These are phyloP conservation scores for Caloenas nicobarica DNA, from an alignment of 2,113 vertebrate genomes.

Conservation along the genomic window DNA sequence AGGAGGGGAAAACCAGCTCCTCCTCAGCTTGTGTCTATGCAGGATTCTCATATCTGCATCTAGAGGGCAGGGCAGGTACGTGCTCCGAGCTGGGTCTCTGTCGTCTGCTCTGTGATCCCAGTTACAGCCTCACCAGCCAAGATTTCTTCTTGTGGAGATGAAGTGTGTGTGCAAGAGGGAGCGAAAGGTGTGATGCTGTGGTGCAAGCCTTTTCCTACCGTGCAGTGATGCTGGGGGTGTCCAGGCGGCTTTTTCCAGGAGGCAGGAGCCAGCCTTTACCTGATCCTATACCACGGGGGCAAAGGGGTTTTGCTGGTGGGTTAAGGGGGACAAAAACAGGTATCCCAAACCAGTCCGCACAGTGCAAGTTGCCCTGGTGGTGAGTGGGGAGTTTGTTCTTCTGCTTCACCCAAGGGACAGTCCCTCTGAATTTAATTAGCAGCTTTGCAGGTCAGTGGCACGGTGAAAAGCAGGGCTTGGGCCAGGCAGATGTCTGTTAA, in stretches of 20 bases:
- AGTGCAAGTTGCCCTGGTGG: not conserved
- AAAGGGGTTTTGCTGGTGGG: not conserved
- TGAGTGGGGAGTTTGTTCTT: not conserved
- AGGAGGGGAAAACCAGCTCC: not conserved
- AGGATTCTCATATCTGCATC: not conserved
- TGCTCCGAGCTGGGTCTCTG: not conserved
- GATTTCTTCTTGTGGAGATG: not conserved
- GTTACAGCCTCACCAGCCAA: not conserved
- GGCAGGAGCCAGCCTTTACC: not conserved
- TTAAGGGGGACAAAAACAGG: not conserved
- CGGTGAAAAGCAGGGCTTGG: not conserved
- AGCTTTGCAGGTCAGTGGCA: not conserved
- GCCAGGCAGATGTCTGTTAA: not conserved
- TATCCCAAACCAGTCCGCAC: not conserved
- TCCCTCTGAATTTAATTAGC: not conserved
- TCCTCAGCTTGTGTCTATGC: not conserved
- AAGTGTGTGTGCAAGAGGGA: accelerated
- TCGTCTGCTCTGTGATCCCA: not conserved
- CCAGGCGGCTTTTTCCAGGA: not conserved
- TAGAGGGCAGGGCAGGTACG: constrained; percentile 44
- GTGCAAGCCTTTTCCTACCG: accelerated
- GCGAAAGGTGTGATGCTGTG: not conserved
- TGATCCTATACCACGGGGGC: not conserved
- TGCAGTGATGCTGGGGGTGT: not conserved
- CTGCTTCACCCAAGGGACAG: not conserved